Evolutionary conservation across 2,797 vertebrate species (phyloP).

Genomic region (Pyrocephalus nanus): DNA sequence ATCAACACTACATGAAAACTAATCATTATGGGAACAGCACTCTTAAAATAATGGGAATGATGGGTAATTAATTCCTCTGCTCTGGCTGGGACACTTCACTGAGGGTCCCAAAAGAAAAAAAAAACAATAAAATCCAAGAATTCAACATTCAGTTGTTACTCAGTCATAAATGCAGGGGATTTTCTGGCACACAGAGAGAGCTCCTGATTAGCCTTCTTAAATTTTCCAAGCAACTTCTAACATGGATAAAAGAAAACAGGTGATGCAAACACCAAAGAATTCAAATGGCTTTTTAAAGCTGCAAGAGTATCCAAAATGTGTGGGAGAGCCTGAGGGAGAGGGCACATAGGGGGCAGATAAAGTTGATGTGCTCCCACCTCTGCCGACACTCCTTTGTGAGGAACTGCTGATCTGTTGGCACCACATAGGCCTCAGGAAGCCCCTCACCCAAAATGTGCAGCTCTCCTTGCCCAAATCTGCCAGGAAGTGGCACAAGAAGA

Average conservation of each 20-base stretch:
- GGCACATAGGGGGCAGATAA: background rate
- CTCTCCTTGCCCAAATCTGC: background rate
- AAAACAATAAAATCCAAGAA: background rate
- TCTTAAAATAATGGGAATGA: background rate
- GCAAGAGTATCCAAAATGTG: background rate
- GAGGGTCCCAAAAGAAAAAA: background rate
- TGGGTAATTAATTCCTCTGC: conserved; percentile 7
- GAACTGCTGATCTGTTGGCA: background rate
- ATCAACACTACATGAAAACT: background rate
- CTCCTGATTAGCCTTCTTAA: conserved; percentile 43
- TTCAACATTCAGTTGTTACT: conserved; percentile 28
- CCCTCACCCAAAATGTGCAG: background rate
- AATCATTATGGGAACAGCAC: background rate
- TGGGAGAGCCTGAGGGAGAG: background rate
- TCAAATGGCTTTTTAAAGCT: conserved; percentile 8
- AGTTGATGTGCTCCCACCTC: background rate
- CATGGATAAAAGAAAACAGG: conserved; percentile 60
- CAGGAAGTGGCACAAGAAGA: background rate
- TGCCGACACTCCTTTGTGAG: background rate
- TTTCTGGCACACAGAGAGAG: background rate
- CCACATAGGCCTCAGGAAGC: background rate
- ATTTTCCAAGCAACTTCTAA: conserved; percentile 56
- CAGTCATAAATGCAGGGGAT: conserved; percentile 30
- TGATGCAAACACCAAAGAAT: conserved; percentile 60
- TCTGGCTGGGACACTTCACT: background rate